Evolutionary conservation across 2,797 vertebrate species (phyloP).

Genomic region (Manis crassicaudata): DNA sequence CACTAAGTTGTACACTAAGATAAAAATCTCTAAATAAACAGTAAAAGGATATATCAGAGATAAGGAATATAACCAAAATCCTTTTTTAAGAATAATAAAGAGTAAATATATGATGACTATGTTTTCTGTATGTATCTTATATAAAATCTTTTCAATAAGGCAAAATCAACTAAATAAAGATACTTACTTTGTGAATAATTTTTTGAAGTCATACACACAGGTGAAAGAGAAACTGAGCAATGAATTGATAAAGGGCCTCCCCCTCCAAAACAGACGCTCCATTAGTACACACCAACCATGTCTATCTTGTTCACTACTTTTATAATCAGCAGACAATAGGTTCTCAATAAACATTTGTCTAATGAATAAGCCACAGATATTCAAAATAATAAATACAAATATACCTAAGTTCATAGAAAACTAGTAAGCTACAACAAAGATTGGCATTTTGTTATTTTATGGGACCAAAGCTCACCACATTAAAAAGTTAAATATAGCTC

Average conservation of each 20-base stretch:
- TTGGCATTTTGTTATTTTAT: conserved; percentile 8
- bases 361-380: not conserved
- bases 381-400: conserved; percentile 35
- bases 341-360: conserved; percentile 5
- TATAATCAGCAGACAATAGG: not conserved
- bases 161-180: conserved; percentile 41
- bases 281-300: not conserved
- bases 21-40: conserved; percentile 24
- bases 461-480: conserved; percentile 15
- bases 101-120: not conserved
- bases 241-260: not conserved
- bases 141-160: conserved; percentile 10
- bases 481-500: conserved; percentile 34
- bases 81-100: conserved; percentile 19
- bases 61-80: conserved; percentile 18
- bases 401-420: conserved; percentile 33
- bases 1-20: not conserved
- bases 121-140: not conserved
- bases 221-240: not conserved
- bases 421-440: not conserved
- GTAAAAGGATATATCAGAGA: not conserved
- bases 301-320: not conserved
- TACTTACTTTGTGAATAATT: conserved; percentile 30
- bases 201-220: conserved; percentile 12
- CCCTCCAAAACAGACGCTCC: not conserved